Base-by-base conservation (phyloP, 2,888 invertebrate genomes). In the Stenodera caucasica region DNA sequence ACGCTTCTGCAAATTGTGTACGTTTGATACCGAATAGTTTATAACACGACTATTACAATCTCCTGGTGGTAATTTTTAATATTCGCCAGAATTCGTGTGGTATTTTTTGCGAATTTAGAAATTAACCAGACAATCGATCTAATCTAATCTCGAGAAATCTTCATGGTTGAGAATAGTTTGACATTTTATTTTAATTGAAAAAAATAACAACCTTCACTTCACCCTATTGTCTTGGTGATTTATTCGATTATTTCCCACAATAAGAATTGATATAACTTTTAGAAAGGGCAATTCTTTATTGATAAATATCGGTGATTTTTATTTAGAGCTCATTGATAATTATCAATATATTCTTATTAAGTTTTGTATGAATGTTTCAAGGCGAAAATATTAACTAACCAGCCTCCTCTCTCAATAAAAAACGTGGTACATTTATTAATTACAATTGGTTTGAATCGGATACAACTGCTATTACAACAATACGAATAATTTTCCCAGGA, bases 361-460 rank as follows among this genome's bases (percentile, higher is more conserved):
- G 7, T n/a, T 15, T 40, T 1, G 14, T 15, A 14, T 37, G 15
- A 29, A 4, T 33, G 18, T 45, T 45, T 45, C 45, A 45, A 45
- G 45, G 45, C 45, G 45, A 45, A 8, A 45, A 18, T 14, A 45
- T 21, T 21, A 45, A 37, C n/a, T 5, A 40, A 35, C 35, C 14
- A 14, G n/a, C n/a, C n/a, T n/a, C 3, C 4, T 26, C 2, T 21
- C 45, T 11, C 11, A 21, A 45, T 45, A 21, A 18, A 21, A 45
- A 45, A 32, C 12, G 35, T n/a, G 35, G 3, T 45, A 37, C 15
- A 21, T 45, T 45, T 12, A 45, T 45, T 45, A 45, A 45, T 45
- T 45, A 45, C 18, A 59, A 56, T 57, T 57, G 61, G 61, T 57
- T 61, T 54, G 21, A 61, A 33, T 61, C 54, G 57, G 61, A 61